Evolutionary conservation across 2,113 vertebrate species (phyloP).

Genomic region (Damaliscus lunatus): DNA sequence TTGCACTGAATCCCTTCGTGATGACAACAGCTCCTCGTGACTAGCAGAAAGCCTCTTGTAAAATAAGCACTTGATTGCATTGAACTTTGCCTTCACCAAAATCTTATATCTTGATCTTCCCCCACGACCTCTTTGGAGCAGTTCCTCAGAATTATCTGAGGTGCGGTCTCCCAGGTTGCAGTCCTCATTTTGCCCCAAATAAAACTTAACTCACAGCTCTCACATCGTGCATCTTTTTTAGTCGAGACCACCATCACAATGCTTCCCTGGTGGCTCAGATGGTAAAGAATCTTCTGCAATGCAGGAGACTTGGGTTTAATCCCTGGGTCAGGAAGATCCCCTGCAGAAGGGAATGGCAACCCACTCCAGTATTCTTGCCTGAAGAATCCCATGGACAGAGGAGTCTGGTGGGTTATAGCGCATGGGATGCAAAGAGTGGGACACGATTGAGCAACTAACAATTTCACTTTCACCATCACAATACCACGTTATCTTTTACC

Average conservation of each 20-base stretch:
- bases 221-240: not conserved
- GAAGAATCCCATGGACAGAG: not conserved
- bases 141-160: not conserved
- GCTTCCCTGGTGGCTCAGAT: not conserved
- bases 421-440: not conserved
- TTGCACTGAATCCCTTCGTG: not conserved
- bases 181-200: not conserved
- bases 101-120: not conserved
- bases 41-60: not conserved
- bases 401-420: not conserved
- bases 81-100: not conserved
- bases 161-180: fast-evolving
- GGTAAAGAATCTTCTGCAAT: not conserved
- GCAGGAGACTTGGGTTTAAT: not conserved
- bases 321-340: not conserved
- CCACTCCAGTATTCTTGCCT: not conserved
- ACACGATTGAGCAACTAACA: not conserved
- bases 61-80: not conserved
- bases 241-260: not conserved
- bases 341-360: not conserved
- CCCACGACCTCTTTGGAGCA: not conserved
- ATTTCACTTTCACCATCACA: not conserved
- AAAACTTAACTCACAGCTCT: not conserved
- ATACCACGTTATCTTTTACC: fast-evolving
- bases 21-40: not conserved